Evolutionary conservation across 2,888 invertebrate species (phyloP).

Genomic region (Dorcus parallelipipedus): DNA sequence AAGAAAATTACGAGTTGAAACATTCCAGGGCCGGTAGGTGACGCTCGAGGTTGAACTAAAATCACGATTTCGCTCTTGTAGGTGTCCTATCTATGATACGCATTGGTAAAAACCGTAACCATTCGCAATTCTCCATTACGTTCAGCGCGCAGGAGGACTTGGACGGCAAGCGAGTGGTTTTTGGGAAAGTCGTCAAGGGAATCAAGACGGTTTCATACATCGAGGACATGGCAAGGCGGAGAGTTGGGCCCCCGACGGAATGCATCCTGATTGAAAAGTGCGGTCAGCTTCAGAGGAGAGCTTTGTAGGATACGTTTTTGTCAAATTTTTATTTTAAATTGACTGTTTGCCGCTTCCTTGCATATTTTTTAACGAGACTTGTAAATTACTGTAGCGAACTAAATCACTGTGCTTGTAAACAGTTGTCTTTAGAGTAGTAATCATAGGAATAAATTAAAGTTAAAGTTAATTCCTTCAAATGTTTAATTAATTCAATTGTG

Average conservation of each 20-base stretch:
- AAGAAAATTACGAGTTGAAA: constrained; percentile 49
- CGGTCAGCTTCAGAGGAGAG: constrained; percentile 18
- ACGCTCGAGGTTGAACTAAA: not conserved
- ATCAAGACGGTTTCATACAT: constrained; percentile 40
- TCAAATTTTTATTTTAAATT: too few species aligned
- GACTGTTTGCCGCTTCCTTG: too few species aligned
- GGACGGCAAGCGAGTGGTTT: constrained; percentile 51
- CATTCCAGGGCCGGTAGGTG: constrained; percentile 47
- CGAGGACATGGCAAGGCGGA: constrained; percentile 39
- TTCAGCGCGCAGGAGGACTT: constrained; percentile 46
- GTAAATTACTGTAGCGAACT: too few species aligned
- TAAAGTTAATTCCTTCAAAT: too few species aligned
- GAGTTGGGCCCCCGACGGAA: constrained; percentile 41
- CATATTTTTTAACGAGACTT: too few species aligned
- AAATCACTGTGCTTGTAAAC: too few species aligned
- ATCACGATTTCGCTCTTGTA: constrained; percentile 15
- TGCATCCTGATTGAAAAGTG: constrained; percentile 41
- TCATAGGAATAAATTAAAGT: too few species aligned
- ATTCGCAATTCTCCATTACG: constrained; percentile 54
- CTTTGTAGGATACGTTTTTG: too few species aligned
- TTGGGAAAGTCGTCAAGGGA: constrained; percentile 50
- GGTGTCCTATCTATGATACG: constrained; percentile 50
- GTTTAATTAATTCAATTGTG: too few species aligned
- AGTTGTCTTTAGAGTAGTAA: too few species aligned
- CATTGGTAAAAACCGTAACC: constrained; percentile 42